Evolutionary conservation across 2,888 invertebrate genomes (phyloP).

Genomic region (Dryadula phaetusa): DNA sequence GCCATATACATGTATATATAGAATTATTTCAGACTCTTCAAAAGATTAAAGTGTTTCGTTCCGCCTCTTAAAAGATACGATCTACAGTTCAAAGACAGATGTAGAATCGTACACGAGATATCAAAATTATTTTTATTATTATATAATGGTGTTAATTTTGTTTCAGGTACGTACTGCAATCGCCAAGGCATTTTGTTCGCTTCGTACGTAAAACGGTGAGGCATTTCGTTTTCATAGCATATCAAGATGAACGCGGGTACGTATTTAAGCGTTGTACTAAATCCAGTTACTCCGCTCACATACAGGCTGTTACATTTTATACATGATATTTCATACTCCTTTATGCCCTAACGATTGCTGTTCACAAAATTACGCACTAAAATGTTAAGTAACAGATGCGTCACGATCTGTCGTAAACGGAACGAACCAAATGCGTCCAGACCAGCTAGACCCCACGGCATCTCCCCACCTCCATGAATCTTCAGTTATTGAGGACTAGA

Average conservation of each 20-base stretch:
- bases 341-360: slow-evolving; percentile 50
- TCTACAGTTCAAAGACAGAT: slow-evolving; percentile 31
- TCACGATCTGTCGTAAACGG: slow-evolving; percentile 77
- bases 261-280: slow-evolving; percentile 4
- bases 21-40: slow-evolving; percentile 36
- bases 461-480: slow-evolving; percentile 50
- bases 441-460: slow-evolving; percentile 56
- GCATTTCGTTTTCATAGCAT: slow-evolving; percentile 10
- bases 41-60: slow-evolving; percentile 40
- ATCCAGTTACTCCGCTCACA: slow-evolving; percentile 13
- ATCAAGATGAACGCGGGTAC: not conserved
- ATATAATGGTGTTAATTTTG: slow-evolving; percentile 17
- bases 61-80: slow-evolving; percentile 39
- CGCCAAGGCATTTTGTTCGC: not conserved
- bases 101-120: slow-evolving; percentile 24
- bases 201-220: slow-evolving; percentile 22
- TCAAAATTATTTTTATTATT: slow-evolving; percentile 3
- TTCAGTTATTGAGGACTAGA: slow-evolving; percentile 47
- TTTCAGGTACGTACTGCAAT: slow-evolving; percentile 38
- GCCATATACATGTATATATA: slow-evolving; percentile 6
- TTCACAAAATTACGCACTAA: slow-evolving; percentile 71
- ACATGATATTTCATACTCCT: slow-evolving; percentile 32
- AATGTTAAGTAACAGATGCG: slow-evolving; percentile 77
- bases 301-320: slow-evolving; percentile 12
- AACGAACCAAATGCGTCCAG: slow-evolving; percentile 69